Percentiles rank a stretch among this genome's conserved stretches.
Conservation (phyloP, 2,888 invertebrate genomes). For the Digitonthophagus gazella region DNA sequence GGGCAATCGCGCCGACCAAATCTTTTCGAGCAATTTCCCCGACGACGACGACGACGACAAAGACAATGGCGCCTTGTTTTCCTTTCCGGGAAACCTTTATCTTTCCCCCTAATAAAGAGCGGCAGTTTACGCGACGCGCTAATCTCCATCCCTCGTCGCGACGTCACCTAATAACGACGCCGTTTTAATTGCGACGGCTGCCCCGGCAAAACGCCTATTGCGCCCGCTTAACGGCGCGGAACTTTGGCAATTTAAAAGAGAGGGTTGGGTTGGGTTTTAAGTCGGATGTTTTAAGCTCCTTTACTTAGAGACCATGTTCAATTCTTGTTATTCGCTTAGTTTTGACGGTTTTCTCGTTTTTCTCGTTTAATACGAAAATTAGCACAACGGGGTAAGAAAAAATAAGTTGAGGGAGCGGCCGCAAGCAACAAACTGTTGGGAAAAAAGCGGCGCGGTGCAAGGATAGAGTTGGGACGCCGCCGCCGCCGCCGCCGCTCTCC, state of each 20-base stretch:
- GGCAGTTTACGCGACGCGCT: background rate
- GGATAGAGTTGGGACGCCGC: background rate
- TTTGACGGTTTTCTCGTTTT: no score
- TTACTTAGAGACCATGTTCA: no score
- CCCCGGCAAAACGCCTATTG: background rate
- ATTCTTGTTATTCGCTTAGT: no score
- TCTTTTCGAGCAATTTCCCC: background rate
- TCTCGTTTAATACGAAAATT: background rate
- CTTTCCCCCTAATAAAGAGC: background rate
- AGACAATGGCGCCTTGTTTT: background rate
- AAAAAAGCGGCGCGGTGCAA: background rate
- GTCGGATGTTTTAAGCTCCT: background rate
- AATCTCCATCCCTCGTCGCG: background rate
- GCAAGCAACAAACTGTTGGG: background rate
- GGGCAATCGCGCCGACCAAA: background rate
- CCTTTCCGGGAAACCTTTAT: background rate
- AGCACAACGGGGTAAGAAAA: background rate
- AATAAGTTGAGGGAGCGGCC: background rate
- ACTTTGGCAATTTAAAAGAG: background rate
- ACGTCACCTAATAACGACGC: background rate
- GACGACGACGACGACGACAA: no score
- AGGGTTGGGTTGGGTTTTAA: background rate
- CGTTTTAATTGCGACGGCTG: background rate
- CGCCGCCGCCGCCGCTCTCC: background rate
- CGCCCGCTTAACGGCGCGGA: background rate